Percentiles rank a stretch among this genome's conserved stretches.
phyloP scores from a whole-genome alignment of 1,140 invertebrate species.

The Camponotus vicinus region DNA sequence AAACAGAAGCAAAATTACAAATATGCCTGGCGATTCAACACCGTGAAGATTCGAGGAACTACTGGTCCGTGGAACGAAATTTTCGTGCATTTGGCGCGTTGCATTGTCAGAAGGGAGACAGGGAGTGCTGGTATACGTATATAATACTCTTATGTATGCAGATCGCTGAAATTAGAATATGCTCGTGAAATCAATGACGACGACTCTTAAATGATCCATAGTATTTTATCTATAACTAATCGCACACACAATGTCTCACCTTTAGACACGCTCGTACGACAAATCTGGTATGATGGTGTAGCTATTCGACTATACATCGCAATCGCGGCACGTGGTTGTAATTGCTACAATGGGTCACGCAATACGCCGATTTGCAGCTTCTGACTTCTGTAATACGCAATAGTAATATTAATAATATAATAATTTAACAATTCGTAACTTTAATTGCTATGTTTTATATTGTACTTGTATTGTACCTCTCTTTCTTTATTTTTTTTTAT shows the following conservation, averaged over 20 bases:
- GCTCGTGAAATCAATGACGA: constrained; percentile 64
- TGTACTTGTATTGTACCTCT: neutral
- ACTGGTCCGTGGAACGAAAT: constrained; percentile 62
- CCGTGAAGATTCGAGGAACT: constrained; percentile 48
- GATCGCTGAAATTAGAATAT: constrained; percentile 69
- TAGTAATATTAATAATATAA: neutral
- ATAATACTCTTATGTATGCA: constrained; percentile 26
- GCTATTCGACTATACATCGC: neutral
- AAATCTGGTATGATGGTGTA: constrained; percentile 26
- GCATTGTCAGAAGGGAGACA: constrained; percentile 46
- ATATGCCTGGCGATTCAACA: neutral
- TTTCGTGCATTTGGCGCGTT: constrained; percentile 73
- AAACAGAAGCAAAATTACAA: neutral
- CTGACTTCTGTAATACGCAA: neutral
- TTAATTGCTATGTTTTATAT: neutral
- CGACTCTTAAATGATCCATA: constrained; percentile 32
- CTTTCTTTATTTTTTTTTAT: no score
- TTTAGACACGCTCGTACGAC: constrained; percentile 22
- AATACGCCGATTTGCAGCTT: neutral
- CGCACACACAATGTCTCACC: neutral
- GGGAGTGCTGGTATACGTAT: constrained; percentile 24
- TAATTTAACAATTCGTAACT: neutral
- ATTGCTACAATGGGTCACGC: constrained; percentile 17
- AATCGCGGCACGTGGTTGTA: neutral
- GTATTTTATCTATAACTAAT: constrained; percentile 26